These are phyloP conservation scores for Caenorhabditis tropicalis DNA, from an alignment of 1,140 invertebrate genomes.

Conservation along the genomic window DNA sequence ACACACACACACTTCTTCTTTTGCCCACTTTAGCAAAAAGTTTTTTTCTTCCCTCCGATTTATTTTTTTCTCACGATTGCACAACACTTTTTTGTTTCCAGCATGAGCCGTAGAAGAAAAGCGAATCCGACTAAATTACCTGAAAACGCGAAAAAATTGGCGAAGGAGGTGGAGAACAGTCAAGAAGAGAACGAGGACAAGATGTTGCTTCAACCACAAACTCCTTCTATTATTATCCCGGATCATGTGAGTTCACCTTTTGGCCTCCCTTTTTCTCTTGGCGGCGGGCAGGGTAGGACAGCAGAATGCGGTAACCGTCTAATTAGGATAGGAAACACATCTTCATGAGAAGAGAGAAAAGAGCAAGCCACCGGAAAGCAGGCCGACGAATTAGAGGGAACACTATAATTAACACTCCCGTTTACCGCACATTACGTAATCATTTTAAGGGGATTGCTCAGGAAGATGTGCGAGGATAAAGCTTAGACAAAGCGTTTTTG, in stretches of 20 bases:
- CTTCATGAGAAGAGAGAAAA: background rate
- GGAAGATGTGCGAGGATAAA: background rate
- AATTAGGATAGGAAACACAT: background rate
- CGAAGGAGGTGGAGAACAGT: background rate
- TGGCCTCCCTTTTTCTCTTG: too few species aligned
- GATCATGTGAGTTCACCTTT: background rate
- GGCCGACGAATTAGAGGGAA: background rate
- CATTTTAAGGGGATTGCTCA: too few species aligned
- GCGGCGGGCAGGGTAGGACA: background rate
- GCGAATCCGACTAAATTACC: slow-evolving; percentile 43
- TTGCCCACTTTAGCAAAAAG: background rate
- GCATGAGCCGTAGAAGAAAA: slow-evolving; percentile 52
- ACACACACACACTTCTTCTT: background rate
- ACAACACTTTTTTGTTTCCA: slow-evolving; percentile 29
- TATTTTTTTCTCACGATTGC: background rate
- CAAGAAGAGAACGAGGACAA: slow-evolving; percentile 25
- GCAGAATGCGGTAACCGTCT: background rate
- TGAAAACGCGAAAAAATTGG: slow-evolving; percentile 26
- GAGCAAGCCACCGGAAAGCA: background rate
- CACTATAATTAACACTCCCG: background rate
- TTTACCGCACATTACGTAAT: slow-evolving; percentile 35
- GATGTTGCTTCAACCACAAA: background rate
- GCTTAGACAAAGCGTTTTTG: too few species aligned
- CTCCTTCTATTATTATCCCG: background rate
- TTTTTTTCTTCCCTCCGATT: background rate